Evolutionary conservation across 37 sponge, comb jelly and placozoan genomes (phyloP), one percentile per base, ranked within the genome.

Genomic region (Corticium candelabrum): DNA sequence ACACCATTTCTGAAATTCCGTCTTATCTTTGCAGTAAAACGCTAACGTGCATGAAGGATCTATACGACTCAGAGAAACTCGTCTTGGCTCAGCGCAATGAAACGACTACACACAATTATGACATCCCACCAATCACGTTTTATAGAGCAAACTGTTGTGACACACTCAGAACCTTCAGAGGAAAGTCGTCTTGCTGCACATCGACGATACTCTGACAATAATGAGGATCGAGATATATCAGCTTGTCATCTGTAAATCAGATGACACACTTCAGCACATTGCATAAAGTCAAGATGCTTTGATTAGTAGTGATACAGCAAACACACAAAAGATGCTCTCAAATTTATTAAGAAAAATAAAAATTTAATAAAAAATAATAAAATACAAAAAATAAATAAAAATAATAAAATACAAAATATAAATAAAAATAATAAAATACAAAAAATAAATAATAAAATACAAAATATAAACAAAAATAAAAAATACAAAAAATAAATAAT

Each of bases 1-100:
- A 50, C 15, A 11, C 15, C 62, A 50, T 21, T 50, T 31, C 7
- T 40, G 38, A 56, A 95, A 95, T 3, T 95, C 96, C 0, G 70
- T 76, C 21, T 37, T 68, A 27, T 41, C 73, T 7, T 67, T 41
- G 40, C 93, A 91, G 79, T 89, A 94, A 78, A 97, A 88, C 0
- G 88, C 99, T 40, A 97, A 76, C 15, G 99, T 89, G 38, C 93
- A 94, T 72, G 99, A 97, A 1, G 99, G 99, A 74, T 97, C 99
- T 88, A 97, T 94, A 40, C 87, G 91, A 36, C 77, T 50, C 34
- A 88, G 85, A 1, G 92, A 15, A 68, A 97, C 81, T 50, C 88
- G 93, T 34, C 86, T 85, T 5, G 94, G 94, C 40, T 84, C 76
- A 35, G 34, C 37, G 69, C 95, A 97, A 69, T 94, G 91, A 70